These are phyloP conservation scores for Paradoxurus hermaphroditus DNA, from an alignment of 2,113 vertebrate genomes.

Conservation along the genomic window DNA sequence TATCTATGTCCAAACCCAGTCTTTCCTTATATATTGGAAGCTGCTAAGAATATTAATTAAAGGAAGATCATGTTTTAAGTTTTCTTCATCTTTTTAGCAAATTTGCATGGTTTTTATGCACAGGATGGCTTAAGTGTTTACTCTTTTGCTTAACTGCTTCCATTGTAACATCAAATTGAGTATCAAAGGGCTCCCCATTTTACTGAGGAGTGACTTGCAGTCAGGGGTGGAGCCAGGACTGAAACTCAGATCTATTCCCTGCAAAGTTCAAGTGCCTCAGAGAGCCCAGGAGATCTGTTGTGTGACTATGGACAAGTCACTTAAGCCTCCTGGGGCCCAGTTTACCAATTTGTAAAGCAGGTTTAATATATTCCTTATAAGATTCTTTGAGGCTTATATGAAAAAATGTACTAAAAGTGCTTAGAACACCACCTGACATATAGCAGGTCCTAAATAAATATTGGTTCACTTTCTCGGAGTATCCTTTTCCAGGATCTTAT, in stretches of 20 bases:
- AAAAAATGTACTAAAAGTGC: not conserved
- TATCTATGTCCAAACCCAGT: not conserved
- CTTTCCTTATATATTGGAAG: not conserved
- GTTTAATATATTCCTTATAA: not conserved
- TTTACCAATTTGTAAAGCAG: not conserved
- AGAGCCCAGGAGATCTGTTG: not conserved
- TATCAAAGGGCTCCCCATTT: not conserved
- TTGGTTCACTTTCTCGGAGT: not conserved
- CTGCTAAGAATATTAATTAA: not conserved
- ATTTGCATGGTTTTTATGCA: not conserved
- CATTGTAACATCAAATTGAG: not conserved
- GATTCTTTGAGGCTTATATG: not conserved
- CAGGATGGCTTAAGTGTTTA: not conserved
- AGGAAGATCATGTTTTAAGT: not conserved
- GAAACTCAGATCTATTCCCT: not conserved
- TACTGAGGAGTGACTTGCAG: not conserved
- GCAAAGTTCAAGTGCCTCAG: not conserved
- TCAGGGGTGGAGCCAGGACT: not conserved
- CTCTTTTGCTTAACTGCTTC: not conserved
- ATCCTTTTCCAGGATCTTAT: not conserved
- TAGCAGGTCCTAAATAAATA: not conserved
- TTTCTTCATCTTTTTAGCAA: not conserved
- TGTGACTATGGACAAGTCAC: not conserved
- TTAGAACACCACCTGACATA: not conserved
- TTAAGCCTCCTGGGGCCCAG: not conserved